Evolutionary conservation across 2,113 vertebrate species (phyloP), one percentile per base, ranked within the genome.

Genomic region (Puma concolor): DNA sequence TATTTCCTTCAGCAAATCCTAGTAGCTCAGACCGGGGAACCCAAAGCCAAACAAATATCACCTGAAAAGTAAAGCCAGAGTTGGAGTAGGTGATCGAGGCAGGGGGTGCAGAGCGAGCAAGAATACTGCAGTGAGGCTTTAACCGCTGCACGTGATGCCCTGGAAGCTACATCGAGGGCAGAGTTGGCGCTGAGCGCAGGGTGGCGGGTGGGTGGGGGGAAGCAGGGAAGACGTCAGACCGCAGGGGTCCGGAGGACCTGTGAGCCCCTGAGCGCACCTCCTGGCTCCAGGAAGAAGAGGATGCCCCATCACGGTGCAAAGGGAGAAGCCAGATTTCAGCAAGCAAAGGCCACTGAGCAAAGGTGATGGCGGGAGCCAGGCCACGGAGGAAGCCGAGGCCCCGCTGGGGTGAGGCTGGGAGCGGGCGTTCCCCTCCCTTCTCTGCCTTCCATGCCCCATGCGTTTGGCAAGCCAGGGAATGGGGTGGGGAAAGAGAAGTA

Each of bases 181-280:
- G 5, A 1, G 13, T 13, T 25, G 0, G 1, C 1, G 13, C n/a
- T 44, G 11, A 16, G 38, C 52, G 10, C 27, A 10, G 1, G 21
- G 44, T 2, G 17, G 83, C 21, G 33, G 25, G 3, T 3, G 41
- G 69, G 27, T 5, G 2, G 12, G 50, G 69, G 27, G 9, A 15
- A 14, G 44, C 44, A 44, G 44, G 44, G 44, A 9, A 1, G 23
- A 5, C 6, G n/a, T 0, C 67, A 72, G 6, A 2, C 4, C 31
- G 54, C 8, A n/a, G 25, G 44, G 54, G 6, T 5, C 10, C 33
- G 33, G 76, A 81, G 71, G 76, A 15, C 27, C 31, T 25, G 23
- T 15, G 25, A 31, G 7, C 0, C 14, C 50, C 54, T 5, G 36
- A 13, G 38, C 13, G 87, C 21, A 12, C n/a, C 13, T 1, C 69